Conservation (phyloP, 2,113 vertebrate species). For the Sterrhoptilus dennistouni region DNA sequence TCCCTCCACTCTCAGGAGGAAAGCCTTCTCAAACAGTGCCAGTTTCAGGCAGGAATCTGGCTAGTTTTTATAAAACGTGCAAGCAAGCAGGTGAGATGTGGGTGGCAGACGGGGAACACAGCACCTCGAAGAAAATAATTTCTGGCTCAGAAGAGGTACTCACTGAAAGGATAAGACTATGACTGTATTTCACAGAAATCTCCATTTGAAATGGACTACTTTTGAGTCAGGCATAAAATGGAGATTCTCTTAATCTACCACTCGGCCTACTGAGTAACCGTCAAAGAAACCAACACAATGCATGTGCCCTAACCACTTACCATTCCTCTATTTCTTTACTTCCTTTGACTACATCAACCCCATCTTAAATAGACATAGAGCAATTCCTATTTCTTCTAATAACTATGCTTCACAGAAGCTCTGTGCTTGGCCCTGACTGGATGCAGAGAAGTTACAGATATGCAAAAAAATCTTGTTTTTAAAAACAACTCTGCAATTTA, state of each 20-base stretch:
- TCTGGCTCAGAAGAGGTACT: background rate
- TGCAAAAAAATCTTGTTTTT: background rate
- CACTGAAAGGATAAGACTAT: background rate
- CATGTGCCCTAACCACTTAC: background rate
- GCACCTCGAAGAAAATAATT: background rate
- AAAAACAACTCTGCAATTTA: background rate
- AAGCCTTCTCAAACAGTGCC: background rate
- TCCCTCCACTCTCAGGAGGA: background rate
- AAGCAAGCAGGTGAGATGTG: background rate
- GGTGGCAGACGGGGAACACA: background rate
- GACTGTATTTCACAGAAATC: background rate
- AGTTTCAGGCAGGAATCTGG: fast-evolving
- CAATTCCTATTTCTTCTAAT: background rate
- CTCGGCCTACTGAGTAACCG: background rate
- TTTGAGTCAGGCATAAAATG: background rate
- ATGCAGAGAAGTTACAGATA: background rate
- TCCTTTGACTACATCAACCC: background rate
- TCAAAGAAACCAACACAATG: background rate
- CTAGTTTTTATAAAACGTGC: background rate
- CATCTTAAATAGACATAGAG: background rate
- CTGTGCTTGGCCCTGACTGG: background rate
- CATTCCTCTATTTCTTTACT: background rate
- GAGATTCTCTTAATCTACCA: background rate
- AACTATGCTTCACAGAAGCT: background rate
- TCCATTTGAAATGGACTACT: background rate